A percentile compares a stretch with the other conserved stretches of the same genome.
phyloP scores from a whole-genome alignment of 2,888 invertebrate genomes.

The Spodoptera littoralis region DNA sequence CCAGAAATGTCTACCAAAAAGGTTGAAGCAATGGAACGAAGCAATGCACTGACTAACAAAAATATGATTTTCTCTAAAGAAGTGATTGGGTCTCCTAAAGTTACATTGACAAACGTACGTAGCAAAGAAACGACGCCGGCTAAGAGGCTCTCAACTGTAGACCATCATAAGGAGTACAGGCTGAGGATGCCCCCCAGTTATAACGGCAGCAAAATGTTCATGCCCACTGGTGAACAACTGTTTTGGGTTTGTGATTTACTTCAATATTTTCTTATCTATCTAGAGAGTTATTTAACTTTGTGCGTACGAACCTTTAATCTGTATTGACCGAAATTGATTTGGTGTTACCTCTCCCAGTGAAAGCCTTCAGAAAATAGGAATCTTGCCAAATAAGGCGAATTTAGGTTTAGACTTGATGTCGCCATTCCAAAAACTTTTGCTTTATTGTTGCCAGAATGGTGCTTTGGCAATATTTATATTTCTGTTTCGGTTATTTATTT shows the following conservation, averaged over 20 bases:
- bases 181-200: slow-evolving; percentile 71
- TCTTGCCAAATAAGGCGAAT: slow-evolving; percentile 36
- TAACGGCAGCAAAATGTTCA: slow-evolving; percentile 78
- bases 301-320: too few relatives aligned
- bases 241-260: slow-evolving; percentile 79
- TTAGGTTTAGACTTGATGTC: slow-evolving; percentile 22
- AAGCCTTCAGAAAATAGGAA: slow-evolving; percentile 23
- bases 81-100: slow-evolving; percentile 63
- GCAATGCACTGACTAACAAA: slow-evolving; percentile 61
- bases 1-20: slow-evolving; percentile 34
- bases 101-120: slow-evolving; percentile 49
- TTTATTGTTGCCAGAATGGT: slow-evolving; percentile 1
- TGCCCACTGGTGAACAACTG: slow-evolving; percentile 80
- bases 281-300: neutral
- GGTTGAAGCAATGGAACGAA: slow-evolving; percentile 52
- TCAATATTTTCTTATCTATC: slow-evolving; percentile 3
- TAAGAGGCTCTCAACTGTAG: slow-evolving; percentile 66
- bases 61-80: slow-evolving; percentile 62
- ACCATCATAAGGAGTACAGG: slow-evolving; percentile 67
- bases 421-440: slow-evolving; percentile 1
- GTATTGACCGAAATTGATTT: slow-evolving; percentile 12
- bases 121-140: slow-evolving; percentile 36
- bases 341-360: neutral
- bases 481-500: neutral
- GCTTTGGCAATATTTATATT: neutral